Evolutionary conservation across 2,888 invertebrate species (phyloP).

Genomic region (Eledona agricola): DNA sequence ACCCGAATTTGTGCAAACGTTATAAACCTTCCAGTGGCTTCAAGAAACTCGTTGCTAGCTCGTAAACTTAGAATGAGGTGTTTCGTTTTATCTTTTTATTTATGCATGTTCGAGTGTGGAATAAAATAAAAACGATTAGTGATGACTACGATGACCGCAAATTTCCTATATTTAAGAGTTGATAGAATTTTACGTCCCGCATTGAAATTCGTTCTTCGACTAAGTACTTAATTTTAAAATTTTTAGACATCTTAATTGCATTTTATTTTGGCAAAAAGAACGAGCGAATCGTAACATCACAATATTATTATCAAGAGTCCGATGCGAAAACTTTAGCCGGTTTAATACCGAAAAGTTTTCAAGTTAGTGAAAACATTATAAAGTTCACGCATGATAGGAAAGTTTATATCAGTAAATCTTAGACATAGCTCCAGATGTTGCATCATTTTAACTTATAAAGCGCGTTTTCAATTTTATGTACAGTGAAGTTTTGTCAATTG

Average conservation of each 20-base stretch:
- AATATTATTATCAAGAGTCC: conserved; percentile 34
- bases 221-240: background rate
- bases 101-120: conserved; percentile 16
- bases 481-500: conserved; percentile 22
- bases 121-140: conserved; percentile 7
- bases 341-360: conserved; percentile 36
- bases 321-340: conserved; percentile 35
- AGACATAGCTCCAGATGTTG: conserved; percentile 40
- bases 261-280: conserved; percentile 6
- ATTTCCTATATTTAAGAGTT: too few species aligned
- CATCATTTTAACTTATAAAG: conserved; percentile 39
- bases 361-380: conserved; percentile 39
- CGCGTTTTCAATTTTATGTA: conserved; percentile 38
- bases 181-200: conserved; percentile 20
- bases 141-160: too few species aligned
- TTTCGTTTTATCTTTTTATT: conserved; percentile 27
- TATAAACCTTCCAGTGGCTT: conserved; percentile 27
- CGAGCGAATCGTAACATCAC: too few species aligned
- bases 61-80: conserved; percentile 26
- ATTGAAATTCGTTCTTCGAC: conserved; percentile 14
- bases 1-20: conserved; percentile 33
- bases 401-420: conserved; percentile 40
- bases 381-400: conserved; percentile 40
- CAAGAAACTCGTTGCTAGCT: conserved; percentile 20
- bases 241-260: conserved; percentile 2